These are phyloP conservation scores for Pelvicachromis taeniatus DNA, from an alignment of 2,113 vertebrate genomes.

Conservation along the genomic window DNA sequence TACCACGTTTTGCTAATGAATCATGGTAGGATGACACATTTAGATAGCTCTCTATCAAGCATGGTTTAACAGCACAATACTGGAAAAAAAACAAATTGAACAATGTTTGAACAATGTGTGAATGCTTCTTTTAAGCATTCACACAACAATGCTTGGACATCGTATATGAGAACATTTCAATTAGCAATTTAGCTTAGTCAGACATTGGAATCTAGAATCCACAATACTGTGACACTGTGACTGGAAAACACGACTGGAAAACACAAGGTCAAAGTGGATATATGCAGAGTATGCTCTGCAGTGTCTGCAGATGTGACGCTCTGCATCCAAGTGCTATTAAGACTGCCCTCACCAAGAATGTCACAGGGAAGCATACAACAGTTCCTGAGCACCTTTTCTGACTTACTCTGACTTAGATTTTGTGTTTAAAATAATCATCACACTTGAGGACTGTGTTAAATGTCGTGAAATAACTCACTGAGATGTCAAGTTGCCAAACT, in stretches of 20 bases:
- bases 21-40: slow-evolving; percentile 1
- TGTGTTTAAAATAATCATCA: background rate
- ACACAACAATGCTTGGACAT: background rate
- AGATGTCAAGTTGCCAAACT: background rate
- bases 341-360: background rate
- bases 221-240: background rate
- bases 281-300: background rate
- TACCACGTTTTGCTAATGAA: background rate
- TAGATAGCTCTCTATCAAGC: background rate
- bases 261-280: background rate
- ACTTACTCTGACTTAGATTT: background rate
- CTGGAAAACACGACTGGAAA: too few species aligned
- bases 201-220: background rate
- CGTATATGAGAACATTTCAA: background rate
- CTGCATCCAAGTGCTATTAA: background rate
- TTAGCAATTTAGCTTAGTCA: background rate
- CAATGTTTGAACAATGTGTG: background rate
- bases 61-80: background rate
- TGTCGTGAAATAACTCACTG: background rate
- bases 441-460: background rate
- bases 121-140: too few species aligned
- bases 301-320: background rate
- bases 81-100: background rate
- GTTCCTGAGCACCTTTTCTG: background rate
- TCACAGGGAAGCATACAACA: background rate